Conservation (phyloP, 1,140 invertebrate species). For the Diprion similis region DNA sequence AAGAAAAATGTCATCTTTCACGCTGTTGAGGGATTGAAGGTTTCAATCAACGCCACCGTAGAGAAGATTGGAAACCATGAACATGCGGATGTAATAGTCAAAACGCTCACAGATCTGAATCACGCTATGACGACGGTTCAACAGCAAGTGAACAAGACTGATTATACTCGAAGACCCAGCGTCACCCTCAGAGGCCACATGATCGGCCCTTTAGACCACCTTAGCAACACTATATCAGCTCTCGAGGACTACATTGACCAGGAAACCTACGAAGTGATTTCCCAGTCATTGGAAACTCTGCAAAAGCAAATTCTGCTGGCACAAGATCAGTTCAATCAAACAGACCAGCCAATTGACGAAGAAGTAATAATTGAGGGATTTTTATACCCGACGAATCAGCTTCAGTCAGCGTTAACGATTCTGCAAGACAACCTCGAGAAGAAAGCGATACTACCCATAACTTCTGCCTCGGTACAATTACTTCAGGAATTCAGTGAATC, state of each 20-base stretch:
- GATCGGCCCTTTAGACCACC: conserved; percentile 35
- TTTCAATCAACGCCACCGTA: conserved; percentile 19
- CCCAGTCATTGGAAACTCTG: conserved; percentile 46
- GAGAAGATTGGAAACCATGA: conserved; percentile 23
- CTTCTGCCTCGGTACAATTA: conserved; percentile 22
- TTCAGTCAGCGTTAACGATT: conserved; percentile 41
- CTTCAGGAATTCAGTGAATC: conserved; percentile 38
- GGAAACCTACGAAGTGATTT: conserved; percentile 33
- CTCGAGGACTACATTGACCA: conserved; percentile 40
- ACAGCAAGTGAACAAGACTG: conserved; percentile 41
- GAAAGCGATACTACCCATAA: not conserved
- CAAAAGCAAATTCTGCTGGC: conserved; percentile 47
- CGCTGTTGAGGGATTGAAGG: conserved; percentile 39
- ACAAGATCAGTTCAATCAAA: conserved; percentile 40
- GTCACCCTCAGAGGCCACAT: conserved; percentile 38
- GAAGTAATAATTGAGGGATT: conserved; percentile 55
- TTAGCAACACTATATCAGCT: conserved; percentile 34
- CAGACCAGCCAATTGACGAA: conserved; percentile 44
- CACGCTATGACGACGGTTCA: conserved; percentile 35
- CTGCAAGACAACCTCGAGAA: conserved; percentile 32
- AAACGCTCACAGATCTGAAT: conserved; percentile 28
- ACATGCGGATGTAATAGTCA: conserved; percentile 18
- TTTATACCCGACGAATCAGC: conserved; percentile 48
- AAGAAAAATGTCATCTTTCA: conserved; percentile 43
- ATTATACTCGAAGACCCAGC: conserved; percentile 37